Evolutionary conservation across 2,888 invertebrate genomes (phyloP), one percentile per base, ranked within the genome.

Genomic region (Monochamus alternatus): DNA sequence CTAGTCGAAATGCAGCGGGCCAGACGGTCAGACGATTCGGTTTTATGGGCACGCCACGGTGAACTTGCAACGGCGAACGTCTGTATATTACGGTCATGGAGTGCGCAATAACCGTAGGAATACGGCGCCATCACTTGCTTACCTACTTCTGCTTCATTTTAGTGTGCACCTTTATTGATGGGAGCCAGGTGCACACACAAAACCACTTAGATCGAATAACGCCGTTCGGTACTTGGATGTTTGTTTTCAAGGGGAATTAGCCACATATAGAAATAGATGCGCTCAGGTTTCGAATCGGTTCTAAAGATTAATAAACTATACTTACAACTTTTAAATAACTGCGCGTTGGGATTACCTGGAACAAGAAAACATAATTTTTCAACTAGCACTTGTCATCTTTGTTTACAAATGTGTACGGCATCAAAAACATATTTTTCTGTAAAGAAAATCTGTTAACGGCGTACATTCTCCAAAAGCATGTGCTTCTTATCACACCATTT

Each of bases 71-170:
- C 55, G 78, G 76, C 78, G 80, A 79, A 76, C 79, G 79, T 78
- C 81, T 82, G 83, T 81, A 81, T 82, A 83, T 81, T 83, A 82
- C 81, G 68, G 76, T 76, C 81, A 82, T 83, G 81, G 82, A 83
- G 82, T 81, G 83, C 83, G 84, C 83, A 85, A 84, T 84, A 81
- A 83, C 82, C 81, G 79, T 80, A 78, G 75, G 77, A 77, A 78
- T 78, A 78, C 70, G 78, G 75, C 80, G 38, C 59, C 44, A 38
- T 60, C 58, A 38, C 63, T 63, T 68, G 77, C 79, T 77, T 81
- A 75, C 76, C 76, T 75, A 80, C 78, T 80, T 78, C 79, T 73
- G 73, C 79, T 66, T 74, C 76, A 73, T 76, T 81, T 74, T 77
- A 67, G 78, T 77, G 78, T 78, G 75, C 69, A 63, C 59, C 63